phyloP scores from a whole-genome alignment of 2,113 vertebrate genomes.

The Sula dactylatra region DNA sequence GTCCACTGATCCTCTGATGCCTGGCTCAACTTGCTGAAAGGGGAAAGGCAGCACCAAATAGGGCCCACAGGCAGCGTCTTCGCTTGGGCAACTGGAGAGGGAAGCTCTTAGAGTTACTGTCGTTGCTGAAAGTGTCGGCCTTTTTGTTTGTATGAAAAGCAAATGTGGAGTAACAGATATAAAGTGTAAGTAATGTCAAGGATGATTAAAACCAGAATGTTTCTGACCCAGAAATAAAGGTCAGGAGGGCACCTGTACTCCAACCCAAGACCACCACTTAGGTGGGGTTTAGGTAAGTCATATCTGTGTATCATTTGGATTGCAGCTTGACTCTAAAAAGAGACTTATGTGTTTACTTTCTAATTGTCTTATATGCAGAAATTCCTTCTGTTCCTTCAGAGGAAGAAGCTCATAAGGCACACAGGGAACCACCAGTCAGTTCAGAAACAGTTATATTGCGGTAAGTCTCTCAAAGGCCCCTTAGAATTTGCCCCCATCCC shows the following conservation, averaged over 20 bases:
- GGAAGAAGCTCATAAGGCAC: constrained; percentile 16
- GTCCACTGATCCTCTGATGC: not conserved
- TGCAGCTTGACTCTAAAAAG: not conserved
- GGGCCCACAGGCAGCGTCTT: not conserved
- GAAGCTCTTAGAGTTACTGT: not conserved
- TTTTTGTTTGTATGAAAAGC: not conserved
- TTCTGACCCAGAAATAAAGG: not conserved
- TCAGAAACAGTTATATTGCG: constrained; percentile 30
- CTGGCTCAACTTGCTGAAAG: not conserved
- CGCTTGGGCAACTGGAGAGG: not conserved
- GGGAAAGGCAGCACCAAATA: not conserved
- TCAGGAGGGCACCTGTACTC: not conserved
- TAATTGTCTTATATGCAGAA: not conserved
- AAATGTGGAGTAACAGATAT: not conserved
- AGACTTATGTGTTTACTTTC: not conserved
- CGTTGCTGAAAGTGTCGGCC: not conserved
- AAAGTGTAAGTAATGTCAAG: not conserved
- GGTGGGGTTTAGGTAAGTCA: not conserved
- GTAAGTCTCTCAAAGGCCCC: constrained; percentile 29
- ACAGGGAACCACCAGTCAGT: not conserved
- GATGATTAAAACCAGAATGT: not conserved
- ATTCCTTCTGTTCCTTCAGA: constrained; percentile 20
- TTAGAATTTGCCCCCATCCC: not conserved
- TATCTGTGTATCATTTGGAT: not conserved
- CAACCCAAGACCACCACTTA: not conserved